Evolutionary conservation across 2,797 vertebrate genomes (phyloP).

Genomic region (Cryptoblepharus egeriae): DNA sequence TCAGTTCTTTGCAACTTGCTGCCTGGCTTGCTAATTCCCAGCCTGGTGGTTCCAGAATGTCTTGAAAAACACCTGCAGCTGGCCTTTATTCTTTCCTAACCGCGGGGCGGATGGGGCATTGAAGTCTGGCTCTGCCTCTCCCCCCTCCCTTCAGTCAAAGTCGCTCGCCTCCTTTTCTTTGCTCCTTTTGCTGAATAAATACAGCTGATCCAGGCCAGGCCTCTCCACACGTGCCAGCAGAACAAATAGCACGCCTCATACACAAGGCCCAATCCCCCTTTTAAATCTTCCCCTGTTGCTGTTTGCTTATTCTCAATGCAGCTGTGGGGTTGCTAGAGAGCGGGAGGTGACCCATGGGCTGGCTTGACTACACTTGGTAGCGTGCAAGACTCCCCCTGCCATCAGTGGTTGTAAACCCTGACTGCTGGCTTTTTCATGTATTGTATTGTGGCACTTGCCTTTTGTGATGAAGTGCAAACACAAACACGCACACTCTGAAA

Average conservation of each 20-base stretch:
- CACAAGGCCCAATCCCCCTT: slow-evolving; percentile 34
- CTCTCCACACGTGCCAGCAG: slow-evolving; percentile 88
- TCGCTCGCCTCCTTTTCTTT: slow-evolving; percentile 76
- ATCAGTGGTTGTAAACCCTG: slow-evolving; percentile 49
- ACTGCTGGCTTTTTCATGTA: slow-evolving; percentile 25
- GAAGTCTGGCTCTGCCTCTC: slow-evolving; percentile 52
- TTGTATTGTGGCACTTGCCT: slow-evolving; percentile 54
- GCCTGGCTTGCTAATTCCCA: slow-evolving; percentile 69
- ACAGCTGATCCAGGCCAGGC: slow-evolving; percentile 92
- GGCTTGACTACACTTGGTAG: slow-evolving; percentile 54
- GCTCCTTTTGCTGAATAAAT: slow-evolving; percentile 89
- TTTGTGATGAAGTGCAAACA: slow-evolving; percentile 70
- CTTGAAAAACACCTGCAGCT: slow-evolving; percentile 73
- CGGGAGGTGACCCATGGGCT: slow-evolving; percentile 66
- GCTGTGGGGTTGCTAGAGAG: slow-evolving; percentile 71
- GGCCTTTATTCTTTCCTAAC: slow-evolving; percentile 30
- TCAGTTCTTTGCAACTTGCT: slow-evolving; percentile 49
- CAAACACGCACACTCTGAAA: slow-evolving; percentile 18
- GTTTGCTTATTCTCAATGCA: slow-evolving; percentile 76
- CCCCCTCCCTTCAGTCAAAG: slow-evolving; percentile 52
- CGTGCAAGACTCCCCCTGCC: slow-evolving; percentile 15
- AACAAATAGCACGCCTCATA: slow-evolving; percentile 69
- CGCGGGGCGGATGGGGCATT: slow-evolving; percentile 44
- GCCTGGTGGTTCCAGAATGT: slow-evolving; percentile 56
- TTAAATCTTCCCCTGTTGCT: slow-evolving; percentile 69